Conservation (phyloP, 2,113 vertebrate genomes). For the Tursiops truncatus region DNA sequence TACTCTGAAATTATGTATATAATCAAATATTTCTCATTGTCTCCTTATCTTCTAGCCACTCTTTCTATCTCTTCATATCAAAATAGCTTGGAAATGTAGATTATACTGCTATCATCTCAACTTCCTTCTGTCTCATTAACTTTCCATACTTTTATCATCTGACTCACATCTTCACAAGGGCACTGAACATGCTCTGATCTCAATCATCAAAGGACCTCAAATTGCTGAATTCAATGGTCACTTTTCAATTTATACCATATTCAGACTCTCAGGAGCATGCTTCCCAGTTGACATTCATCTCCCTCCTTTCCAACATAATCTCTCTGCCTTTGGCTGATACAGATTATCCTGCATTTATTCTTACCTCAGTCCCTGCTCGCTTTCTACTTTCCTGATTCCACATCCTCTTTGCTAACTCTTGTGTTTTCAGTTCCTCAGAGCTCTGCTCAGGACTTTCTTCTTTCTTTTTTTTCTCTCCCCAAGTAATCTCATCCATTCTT, state of each 20-base stretch:
- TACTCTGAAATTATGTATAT: background rate
- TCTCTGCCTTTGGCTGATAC: background rate
- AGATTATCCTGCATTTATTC: background rate
- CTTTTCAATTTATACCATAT: background rate
- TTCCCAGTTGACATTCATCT: background rate
- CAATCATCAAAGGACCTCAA: background rate
- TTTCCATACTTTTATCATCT: background rate
- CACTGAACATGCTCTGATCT: background rate
- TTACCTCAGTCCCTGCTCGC: background rate
- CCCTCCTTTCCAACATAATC: background rate
- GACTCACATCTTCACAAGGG: background rate
- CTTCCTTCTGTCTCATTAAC: background rate
- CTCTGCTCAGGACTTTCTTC: background rate
- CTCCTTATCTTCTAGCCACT: background rate
- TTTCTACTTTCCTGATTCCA: background rate
- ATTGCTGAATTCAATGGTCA: background rate
- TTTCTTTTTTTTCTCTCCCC: no score
- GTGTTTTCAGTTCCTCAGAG: background rate
- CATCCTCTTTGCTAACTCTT: background rate
- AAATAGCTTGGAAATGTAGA: background rate
- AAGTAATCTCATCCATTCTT: background rate
- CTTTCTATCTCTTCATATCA: background rate
- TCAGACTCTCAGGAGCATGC: background rate
- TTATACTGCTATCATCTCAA: background rate
- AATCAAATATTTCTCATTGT: background rate